phyloP scores from a whole-genome alignment of 2,113 vertebrate genomes.

The Sylvia atricapilla region DNA sequence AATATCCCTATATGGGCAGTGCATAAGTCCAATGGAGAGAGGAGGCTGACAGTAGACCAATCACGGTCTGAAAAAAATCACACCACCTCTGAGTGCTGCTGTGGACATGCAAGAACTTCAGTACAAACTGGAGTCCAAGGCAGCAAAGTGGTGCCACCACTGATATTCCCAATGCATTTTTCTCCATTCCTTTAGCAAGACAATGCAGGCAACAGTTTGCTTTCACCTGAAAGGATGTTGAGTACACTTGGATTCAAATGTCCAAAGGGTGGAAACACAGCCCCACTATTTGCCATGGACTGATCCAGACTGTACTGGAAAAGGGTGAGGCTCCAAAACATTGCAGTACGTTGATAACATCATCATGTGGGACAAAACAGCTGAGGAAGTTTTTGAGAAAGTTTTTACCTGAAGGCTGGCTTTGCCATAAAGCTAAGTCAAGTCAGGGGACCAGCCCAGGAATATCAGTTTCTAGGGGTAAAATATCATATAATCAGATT shows the following conservation, averaged over 20 bases:
- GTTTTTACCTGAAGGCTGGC: not conserved
- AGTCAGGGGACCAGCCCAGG: not conserved
- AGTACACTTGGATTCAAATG: not conserved
- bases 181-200: not conserved
- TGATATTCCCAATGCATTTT: not conserved
- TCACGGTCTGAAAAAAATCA: not conserved
- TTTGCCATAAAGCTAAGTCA: not conserved
- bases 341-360: not conserved
- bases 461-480: not conserved
- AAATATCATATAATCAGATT: not conserved
- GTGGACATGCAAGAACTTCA: not conserved
- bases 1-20: not conserved
- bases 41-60: not conserved
- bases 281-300: not conserved
- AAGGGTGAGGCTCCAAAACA: not conserved
- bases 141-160: not conserved
- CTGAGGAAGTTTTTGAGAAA: not conserved
- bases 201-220: not conserved
- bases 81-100: not conserved
- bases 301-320: not conserved
- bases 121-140: not conserved
- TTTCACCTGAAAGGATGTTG: not conserved
- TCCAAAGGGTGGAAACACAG: not conserved
- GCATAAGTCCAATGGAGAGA: not conserved
- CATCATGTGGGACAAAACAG: not conserved